phyloP scores from a whole-genome alignment of 2,113 vertebrate species.

The Carassius carassius region DNA sequence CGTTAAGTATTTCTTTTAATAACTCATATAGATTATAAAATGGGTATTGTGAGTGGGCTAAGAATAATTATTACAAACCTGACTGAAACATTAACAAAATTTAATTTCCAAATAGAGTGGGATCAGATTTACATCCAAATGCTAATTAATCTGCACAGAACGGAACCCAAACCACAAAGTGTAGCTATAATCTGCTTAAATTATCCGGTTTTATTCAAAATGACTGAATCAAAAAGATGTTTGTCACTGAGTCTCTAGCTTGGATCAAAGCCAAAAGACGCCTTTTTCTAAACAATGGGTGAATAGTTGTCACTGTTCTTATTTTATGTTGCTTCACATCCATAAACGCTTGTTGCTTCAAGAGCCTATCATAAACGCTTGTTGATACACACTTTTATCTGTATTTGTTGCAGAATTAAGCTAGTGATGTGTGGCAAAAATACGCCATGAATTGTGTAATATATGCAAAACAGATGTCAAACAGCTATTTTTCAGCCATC shows the following conservation, averaged over 20 bases:
- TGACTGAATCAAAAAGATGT: neutral
- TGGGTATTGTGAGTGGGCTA: neutral
- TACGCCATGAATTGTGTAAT: neutral
- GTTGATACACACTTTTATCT: neutral
- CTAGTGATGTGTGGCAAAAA: neutral
- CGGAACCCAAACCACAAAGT: neutral
- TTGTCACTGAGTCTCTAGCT: neutral
- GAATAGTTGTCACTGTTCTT: neutral
- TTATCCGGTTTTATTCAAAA: neutral
- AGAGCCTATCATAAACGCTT: neutral
- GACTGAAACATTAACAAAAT: no score
- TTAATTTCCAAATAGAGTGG: no score
- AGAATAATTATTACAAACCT: neutral
- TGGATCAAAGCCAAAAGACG: neutral
- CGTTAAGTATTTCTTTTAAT: neutral
- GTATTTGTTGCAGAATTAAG: neutral
- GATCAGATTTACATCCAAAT: neutral
- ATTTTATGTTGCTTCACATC: neutral
- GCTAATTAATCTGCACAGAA: neutral
- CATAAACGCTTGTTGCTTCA: no score
- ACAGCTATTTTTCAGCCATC: neutral
- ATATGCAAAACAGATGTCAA: neutral
- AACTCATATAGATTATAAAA: neutral
- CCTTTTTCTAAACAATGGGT: neutral
- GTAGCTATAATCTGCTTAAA: neutral